Percentiles rank a stretch among this genome's conserved stretches.
These are phyloP conservation scores for Sciurus vulgaris DNA, from an alignment of 2,797 vertebrate genomes.

Conservation along the genomic window DNA sequence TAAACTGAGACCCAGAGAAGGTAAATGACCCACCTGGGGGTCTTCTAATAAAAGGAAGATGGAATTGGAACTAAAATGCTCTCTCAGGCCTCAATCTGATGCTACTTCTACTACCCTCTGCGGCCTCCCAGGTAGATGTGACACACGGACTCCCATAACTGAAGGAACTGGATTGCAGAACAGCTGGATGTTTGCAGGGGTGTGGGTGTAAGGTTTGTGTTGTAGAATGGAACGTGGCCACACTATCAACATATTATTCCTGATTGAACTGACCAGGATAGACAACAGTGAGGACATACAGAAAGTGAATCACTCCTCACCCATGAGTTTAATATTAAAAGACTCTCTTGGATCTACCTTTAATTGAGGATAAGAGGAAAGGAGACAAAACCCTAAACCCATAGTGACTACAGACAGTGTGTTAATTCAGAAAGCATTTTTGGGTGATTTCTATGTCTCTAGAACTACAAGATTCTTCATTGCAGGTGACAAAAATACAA, in stretches of 20 bases:
- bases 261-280: neutral
- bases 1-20: neutral
- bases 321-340: neutral
- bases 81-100: fast-evolving
- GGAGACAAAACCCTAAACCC: no score
- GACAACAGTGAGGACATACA: neutral
- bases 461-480: neutral
- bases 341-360: neutral
- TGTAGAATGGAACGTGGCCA: neutral
- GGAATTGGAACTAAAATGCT: neutral
- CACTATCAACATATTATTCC: neutral
- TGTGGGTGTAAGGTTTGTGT: neutral
- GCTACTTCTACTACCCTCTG: neutral
- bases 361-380: neutral
- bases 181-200: neutral
- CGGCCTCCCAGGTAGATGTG: neutral
- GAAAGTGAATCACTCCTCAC: neutral
- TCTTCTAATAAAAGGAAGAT: neutral
- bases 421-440: neutral
- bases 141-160: neutral
- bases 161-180: neutral
- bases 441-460: neutral
- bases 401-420: neutral
- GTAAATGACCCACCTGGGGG: neutral
- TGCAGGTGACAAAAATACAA: neutral